phyloP scores from a whole-genome alignment of 2,797 vertebrate genomes.

The Pangasius sanitwongsei region DNA sequence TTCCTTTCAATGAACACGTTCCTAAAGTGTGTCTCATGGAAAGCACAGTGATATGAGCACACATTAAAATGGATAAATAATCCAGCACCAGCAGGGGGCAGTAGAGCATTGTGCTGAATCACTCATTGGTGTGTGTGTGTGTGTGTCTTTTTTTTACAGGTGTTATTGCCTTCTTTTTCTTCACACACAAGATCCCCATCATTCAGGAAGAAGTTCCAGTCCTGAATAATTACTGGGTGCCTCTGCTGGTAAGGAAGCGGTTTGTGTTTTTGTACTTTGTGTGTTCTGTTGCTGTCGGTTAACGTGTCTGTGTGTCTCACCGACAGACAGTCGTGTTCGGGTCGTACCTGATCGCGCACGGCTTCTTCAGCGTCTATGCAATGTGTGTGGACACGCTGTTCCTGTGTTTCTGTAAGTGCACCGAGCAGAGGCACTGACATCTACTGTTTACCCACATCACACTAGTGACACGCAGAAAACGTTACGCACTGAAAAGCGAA shows the following conservation, averaged over 20 bases:
- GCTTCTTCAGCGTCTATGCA: slow-evolving; percentile 92
- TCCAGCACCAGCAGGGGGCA: slow-evolving; percentile 28
- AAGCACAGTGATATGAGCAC: neutral
- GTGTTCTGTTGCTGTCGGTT: slow-evolving; percentile 8
- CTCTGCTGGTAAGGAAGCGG: slow-evolving; percentile 80
- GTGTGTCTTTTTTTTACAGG: slow-evolving; percentile 67
- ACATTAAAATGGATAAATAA: neutral
- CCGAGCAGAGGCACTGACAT: neutral
- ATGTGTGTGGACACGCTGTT: slow-evolving; percentile 93
- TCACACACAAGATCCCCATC: slow-evolving; percentile 79
- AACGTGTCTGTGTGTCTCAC: slow-evolving; percentile 42
- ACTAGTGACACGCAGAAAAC: neutral
- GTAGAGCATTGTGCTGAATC: neutral
- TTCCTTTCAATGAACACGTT: neutral
- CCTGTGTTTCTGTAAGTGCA: slow-evolving; percentile 91
- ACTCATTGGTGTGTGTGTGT: neutral
- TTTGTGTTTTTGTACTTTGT: neutral
- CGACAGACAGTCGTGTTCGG: slow-evolving; percentile 83
- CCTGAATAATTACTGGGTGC: slow-evolving; percentile 90
- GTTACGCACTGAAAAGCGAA: neutral
- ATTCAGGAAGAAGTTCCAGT: slow-evolving; percentile 79
- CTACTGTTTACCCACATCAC: neutral
- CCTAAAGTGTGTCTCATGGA: neutral
- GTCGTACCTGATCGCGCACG: slow-evolving; percentile 87
- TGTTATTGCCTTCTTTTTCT: slow-evolving; percentile 83